Conservation (phyloP, 1,140 invertebrate species). For the Drosophila truncata region DNA sequence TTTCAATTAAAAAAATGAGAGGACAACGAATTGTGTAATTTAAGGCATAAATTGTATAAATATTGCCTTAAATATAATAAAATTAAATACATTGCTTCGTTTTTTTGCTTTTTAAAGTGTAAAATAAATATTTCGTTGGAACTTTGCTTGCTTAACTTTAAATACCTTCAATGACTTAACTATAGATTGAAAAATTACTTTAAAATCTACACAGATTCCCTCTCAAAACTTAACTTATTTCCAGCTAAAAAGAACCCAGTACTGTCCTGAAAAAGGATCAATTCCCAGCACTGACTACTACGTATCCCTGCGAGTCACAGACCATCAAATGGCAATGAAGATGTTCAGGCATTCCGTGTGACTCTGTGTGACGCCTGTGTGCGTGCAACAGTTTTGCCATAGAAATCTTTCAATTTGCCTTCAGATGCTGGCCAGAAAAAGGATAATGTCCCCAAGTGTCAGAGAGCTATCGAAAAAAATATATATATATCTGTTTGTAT, state of each 20-base stretch:
- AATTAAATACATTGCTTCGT: no score
- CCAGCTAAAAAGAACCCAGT: background rate
- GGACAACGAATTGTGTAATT: background rate
- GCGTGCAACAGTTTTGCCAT: constrained; percentile 68
- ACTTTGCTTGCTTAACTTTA: no score
- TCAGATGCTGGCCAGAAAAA: constrained; percentile 32
- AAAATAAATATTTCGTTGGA: no score
- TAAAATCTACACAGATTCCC: background rate
- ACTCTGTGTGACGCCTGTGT: constrained; percentile 13
- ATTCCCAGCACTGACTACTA: background rate
- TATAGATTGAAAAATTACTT: no score
- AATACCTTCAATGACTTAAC: no score
- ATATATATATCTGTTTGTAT: constrained; percentile 44
- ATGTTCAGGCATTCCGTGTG: constrained; percentile 40
- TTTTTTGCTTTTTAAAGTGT: no score
- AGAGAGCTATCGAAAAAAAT: constrained; percentile 1
- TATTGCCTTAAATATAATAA: background rate
- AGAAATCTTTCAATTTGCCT: constrained; percentile 77
- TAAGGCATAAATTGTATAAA: background rate
- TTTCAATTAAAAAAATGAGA: no score
- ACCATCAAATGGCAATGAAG: constrained; percentile 55
- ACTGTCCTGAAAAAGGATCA: background rate
- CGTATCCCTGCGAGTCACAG: background rate
- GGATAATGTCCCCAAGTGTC: constrained; percentile 62
- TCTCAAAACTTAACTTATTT: no score